A percentile compares a stretch with the other conserved stretches of the same genome.
Evolutionary conservation across 2,113 vertebrate species (phyloP).

Genomic region (Actenoides lindsayi): DNA sequence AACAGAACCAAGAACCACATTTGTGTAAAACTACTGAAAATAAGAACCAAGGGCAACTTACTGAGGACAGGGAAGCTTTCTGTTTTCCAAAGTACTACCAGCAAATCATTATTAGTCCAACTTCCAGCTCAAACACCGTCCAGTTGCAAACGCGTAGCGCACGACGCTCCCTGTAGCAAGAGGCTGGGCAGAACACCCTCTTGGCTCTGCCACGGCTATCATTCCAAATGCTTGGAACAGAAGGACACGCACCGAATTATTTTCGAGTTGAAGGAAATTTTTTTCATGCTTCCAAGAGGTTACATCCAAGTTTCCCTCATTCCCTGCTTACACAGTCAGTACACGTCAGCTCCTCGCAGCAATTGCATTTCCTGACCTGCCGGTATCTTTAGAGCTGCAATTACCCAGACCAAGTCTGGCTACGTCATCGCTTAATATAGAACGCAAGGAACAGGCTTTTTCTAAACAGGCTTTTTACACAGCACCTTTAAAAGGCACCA

Average conservation of each 20-base stretch:
- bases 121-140: not conserved
- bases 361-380: not conserved
- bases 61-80: not conserved
- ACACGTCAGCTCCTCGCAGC: not conserved
- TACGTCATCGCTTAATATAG: constrained; percentile 44
- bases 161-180: not conserved
- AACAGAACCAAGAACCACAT: not conserved
- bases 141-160: not conserved
- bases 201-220: fast-evolving
- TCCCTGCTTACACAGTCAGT: not conserved
- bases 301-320: not conserved
- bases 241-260: not conserved
- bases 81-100: not conserved
- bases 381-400: not conserved
- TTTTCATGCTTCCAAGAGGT: not conserved
- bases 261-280: not conserved
- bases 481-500: constrained; percentile 38
- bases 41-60: not conserved
- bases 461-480: constrained; percentile 8
- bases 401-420: not conserved
- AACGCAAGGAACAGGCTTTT: not conserved
- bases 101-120: not conserved
- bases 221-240: not conserved
- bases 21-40: not conserved
- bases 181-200: not conserved